Percentiles rank a stretch among this genome's conserved stretches.
Evolutionary conservation across 2,113 vertebrate species (phyloP).

Genomic region (Oncorhynchus kisutch): DNA sequence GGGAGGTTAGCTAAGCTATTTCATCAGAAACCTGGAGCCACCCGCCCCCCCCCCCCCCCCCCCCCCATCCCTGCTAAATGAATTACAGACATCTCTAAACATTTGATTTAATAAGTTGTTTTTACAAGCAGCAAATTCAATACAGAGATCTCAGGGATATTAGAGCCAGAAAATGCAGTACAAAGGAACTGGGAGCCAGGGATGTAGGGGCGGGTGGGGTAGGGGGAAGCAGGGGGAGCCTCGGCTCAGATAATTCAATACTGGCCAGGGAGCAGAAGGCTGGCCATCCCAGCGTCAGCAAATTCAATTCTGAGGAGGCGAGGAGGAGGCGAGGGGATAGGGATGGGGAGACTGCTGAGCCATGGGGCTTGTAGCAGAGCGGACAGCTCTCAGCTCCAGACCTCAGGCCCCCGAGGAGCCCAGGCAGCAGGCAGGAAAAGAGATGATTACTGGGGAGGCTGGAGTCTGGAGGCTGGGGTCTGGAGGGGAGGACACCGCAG

Average conservation of each 20-base stretch:
- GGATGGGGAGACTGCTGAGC: too few species aligned
- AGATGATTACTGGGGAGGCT: not conserved
- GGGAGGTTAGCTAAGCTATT: slow-evolving; percentile 29
- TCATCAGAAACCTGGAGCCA: slow-evolving; percentile 29
- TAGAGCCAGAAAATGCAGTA: slow-evolving; percentile 54
- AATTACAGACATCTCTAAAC: slow-evolving; percentile 64
- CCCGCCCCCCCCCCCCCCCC: slow-evolving; percentile 1
- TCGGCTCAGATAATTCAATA: slow-evolving; percentile 45
- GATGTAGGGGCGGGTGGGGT: not conserved
- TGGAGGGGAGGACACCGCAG: too few species aligned
- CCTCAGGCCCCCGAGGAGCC: too few species aligned
- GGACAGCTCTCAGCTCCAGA: too few species aligned
- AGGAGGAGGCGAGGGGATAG: slow-evolving; percentile 21
- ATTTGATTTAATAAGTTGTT: slow-evolving; percentile 67
- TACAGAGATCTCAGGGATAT: slow-evolving; percentile 57
- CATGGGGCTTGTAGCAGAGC: too few species aligned
- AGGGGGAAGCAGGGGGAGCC: slow-evolving; percentile 10
- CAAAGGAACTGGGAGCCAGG: slow-evolving; percentile 25
- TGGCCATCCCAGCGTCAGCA: slow-evolving; percentile 40
- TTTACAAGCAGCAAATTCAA: slow-evolving; percentile 64
- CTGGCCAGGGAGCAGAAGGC: slow-evolving; percentile 31
- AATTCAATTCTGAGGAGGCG: slow-evolving; percentile 46
- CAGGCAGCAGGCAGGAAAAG: too few species aligned
- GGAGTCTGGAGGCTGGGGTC: too few species aligned
- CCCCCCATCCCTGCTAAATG: slow-evolving; percentile 39